Base-by-base conservation (phyloP, 2,113 vertebrate species). In the Callionymus lyra region DNA sequence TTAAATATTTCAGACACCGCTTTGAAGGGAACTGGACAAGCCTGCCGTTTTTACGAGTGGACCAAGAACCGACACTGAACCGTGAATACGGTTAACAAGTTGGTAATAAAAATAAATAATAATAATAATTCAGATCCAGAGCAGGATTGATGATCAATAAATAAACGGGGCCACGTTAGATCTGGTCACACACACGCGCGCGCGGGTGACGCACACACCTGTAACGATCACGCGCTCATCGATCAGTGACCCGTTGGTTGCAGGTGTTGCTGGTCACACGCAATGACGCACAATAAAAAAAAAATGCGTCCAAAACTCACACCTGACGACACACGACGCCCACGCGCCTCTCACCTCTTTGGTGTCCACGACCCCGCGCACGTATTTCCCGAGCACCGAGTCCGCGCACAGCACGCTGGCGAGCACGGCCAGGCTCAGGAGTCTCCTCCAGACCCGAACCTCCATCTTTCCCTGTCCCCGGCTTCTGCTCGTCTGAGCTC, bases 341-440 rank as follows among this genome's bases (percentile, higher is more conserved):
- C 6, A 2, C 14, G 10, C 38, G 12, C 17, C 53, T 57, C 72
- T 76, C 55, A 85, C 85, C 81, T 87, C 84, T 70, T 86, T 86
- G 31, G 85, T 87, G 59, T 82, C 68, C 38, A 87, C 81, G 72
- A 85, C 68, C 57, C 85, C 85, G 77, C 71, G 84, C 41, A 87
- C 84, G 66, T 86, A 86, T 82, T 87, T 87, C 33, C 82, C 83
- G 43, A 74, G 15, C 13, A 77, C 80, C 0, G 77, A 63, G 21
- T 67, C 76, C 55, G 65, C 63, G 58, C 74, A 82, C 13, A 87
- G 59, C 59, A 85, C 49, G 57, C 73, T 69, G 68, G 62, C 82
- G 56, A 86, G 47, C 66, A 76, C 54, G 9, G 68, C 77, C 68
- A 85, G 59, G 52, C 74, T 77, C 51, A 84, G 31, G 47, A 86